Conservation (phyloP, 2,113 vertebrate species). For the Neodontobutis hainanensis region DNA sequence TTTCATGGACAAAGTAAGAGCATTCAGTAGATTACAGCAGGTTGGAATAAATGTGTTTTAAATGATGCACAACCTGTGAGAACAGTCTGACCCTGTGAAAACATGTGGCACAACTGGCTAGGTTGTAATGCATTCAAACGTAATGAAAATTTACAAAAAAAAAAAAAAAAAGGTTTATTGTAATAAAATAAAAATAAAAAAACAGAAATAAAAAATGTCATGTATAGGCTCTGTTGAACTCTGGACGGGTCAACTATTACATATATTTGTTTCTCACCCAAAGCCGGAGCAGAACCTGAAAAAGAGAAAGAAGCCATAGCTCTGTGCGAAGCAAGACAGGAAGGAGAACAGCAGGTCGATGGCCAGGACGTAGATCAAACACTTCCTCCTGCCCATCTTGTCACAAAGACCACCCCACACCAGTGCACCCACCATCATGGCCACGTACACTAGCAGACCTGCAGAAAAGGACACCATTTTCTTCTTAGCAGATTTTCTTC, state of each 20-base stretch:
- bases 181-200: too few species aligned
- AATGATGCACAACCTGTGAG: too few species aligned
- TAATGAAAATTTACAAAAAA: too few species aligned
- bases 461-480: conserved; percentile 28
- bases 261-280: conserved; percentile 79
- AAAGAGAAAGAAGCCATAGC: conserved; percentile 96
- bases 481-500: neutral
- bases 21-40: too few species aligned
- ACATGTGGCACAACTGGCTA: too few species aligned
- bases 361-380: conserved; percentile 89
- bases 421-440: conserved; percentile 96
- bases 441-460: conserved; percentile 95
- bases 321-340: conserved; percentile 93
- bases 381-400: conserved; percentile 91
- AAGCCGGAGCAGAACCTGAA: conserved; percentile 96
- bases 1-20: too few species aligned
- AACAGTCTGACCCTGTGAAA: too few species aligned
- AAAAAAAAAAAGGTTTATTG: too few species aligned
- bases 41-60: too few species aligned
- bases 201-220: too few species aligned
- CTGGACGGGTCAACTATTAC: neutral
- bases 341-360: conserved; percentile 93
- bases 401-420: conserved; percentile 93
- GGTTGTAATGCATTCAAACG: too few species aligned
- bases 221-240: neutral